A percentile compares a stretch with the other conserved stretches of the same genome.
Conservation (phyloP, 2,113 vertebrate genomes). For the Ornithorhynchus anatinus region DNA sequence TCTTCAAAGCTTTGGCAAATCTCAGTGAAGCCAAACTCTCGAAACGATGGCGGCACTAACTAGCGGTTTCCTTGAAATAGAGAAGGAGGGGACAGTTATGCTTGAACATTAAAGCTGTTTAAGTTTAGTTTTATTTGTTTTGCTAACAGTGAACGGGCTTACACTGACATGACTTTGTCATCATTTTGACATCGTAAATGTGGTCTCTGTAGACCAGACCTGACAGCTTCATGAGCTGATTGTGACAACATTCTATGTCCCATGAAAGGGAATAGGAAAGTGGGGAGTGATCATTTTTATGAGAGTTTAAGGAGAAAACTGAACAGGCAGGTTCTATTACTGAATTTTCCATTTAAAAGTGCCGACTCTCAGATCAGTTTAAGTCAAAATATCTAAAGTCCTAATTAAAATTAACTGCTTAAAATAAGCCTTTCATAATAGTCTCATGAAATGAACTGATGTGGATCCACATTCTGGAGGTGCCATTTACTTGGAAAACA, state of each 20-base stretch:
- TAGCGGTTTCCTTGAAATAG: conserved; percentile 28
- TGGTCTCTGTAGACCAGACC: conserved; percentile 15
- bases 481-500: too few relatives aligned
- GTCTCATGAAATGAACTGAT: too few relatives aligned
- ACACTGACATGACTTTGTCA: conserved; percentile 22
- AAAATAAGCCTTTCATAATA: too few relatives aligned
- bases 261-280: conserved; percentile 23
- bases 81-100: conserved; percentile 13
- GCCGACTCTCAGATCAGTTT: conserved; percentile 6
- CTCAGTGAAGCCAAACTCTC: not conserved
- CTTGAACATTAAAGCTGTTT: conserved; percentile 35
- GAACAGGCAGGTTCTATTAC: conserved; percentile 20
- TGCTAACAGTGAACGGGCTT: conserved; percentile 31
- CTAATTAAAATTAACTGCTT: too few relatives aligned
- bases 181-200: conserved; percentile 35
- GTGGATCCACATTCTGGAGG: too few relatives aligned
- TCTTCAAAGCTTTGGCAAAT: conserved; percentile 25
- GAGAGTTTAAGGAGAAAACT: conserved; percentile 13
- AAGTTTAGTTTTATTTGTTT: conserved; percentile 50
- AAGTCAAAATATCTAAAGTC: too few relatives aligned
- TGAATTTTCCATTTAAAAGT: not conserved
- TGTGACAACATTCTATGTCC: conserved; percentile 21
- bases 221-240: conserved; percentile 53
- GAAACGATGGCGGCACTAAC: conserved; percentile 10
- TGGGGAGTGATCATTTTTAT: conserved; percentile 31